These are phyloP conservation scores for Tipula unca DNA, from an alignment of 2,888 invertebrate species.

Conservation along the genomic window DNA sequence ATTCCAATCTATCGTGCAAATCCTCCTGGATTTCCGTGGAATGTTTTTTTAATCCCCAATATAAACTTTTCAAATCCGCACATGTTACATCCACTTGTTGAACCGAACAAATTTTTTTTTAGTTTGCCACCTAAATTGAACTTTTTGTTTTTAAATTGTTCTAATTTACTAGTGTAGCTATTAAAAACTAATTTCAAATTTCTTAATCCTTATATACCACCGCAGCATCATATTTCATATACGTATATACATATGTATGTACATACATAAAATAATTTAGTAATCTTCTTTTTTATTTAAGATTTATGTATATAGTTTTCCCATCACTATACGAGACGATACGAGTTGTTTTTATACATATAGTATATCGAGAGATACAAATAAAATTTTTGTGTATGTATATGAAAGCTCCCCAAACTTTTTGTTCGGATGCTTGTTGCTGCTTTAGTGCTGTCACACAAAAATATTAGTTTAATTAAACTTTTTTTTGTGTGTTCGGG, in stretches of 20 bases:
- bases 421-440: not conserved
- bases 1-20: not conserved
- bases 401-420: not conserved
- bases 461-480: not conserved
- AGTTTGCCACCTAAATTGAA: not conserved
- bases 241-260: too few species aligned
- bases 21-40: not conserved
- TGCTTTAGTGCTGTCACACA: not conserved
- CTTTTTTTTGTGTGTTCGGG: not conserved
- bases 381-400: too few species aligned
- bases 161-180: not conserved
- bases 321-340: not conserved
- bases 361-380: not conserved
- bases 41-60: not conserved
- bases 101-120: not conserved
- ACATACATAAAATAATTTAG: not conserved
- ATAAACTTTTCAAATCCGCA: not conserved
- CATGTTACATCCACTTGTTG: not conserved
- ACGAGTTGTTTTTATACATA: not conserved
- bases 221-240: not conserved
- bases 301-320: too few species aligned
- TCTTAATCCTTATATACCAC: not conserved
- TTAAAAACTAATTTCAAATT: not conserved
- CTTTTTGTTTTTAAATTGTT: not conserved
- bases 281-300: too few species aligned